Evolutionary conservation across 1,140 invertebrate species (phyloP).

Genomic region (Euglossa dilemma): DNA sequence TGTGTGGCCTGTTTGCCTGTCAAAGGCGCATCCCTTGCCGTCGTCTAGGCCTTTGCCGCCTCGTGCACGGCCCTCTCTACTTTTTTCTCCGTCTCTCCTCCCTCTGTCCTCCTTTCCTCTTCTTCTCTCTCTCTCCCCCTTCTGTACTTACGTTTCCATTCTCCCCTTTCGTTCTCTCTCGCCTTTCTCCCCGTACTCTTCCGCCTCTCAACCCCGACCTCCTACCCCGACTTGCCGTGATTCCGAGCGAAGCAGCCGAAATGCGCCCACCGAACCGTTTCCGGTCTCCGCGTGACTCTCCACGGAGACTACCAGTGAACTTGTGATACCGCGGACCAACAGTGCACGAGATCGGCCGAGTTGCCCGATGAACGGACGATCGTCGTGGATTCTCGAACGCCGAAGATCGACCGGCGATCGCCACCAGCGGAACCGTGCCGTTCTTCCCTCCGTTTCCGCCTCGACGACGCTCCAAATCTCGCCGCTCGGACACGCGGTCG

Average conservation of each 20-base stretch:
- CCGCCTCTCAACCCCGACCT: not conserved
- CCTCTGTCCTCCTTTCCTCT: constrained; percentile 1
- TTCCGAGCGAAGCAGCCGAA: constrained; percentile 9
- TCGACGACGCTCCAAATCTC: not conserved
- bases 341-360: not conserved
- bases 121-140: constrained; percentile 5
- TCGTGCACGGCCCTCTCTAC: not conserved
- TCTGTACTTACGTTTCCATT: not conserved
- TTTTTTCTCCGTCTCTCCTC: not conserved
- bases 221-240: constrained; percentile 2
- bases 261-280: constrained; percentile 46
- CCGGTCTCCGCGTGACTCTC: not conserved
- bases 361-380: not conserved
- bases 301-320: constrained; percentile 22
- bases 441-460: not conserved
- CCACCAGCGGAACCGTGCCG: not conserved
- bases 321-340: not conserved
- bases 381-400: not conserved
- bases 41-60: not conserved
- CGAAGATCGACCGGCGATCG: not conserved
- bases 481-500: not conserved
- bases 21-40: constrained; percentile 4
- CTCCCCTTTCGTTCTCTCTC: not conserved
- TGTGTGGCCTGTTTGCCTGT: not conserved
- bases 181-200: not conserved